Conservation (phyloP, 2,797 vertebrate genomes). For the Arrhamphus sclerolepis region DNA sequence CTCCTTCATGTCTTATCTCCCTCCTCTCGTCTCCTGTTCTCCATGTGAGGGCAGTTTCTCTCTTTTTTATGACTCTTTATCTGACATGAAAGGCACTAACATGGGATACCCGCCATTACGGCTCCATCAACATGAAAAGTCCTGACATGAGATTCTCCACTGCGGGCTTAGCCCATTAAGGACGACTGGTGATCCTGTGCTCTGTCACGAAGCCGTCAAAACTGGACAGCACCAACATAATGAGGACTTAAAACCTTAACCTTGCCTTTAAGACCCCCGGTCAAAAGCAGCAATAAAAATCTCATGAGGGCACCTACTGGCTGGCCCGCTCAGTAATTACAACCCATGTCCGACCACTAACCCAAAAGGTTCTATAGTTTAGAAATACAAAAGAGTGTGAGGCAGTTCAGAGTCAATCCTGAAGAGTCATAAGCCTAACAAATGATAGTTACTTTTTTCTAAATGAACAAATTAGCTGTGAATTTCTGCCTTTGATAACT, state of each 20-base stretch:
- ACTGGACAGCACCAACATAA: constrained; percentile 75
- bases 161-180: constrained; percentile 78
- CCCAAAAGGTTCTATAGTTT: constrained; percentile 67
- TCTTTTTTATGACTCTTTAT: constrained; percentile 84
- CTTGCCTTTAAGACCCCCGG: constrained; percentile 74
- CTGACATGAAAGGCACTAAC: constrained; percentile 84
- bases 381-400: constrained; percentile 69
- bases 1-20: constrained; percentile 77
- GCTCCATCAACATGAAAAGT: constrained; percentile 83
- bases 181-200: constrained; percentile 74
- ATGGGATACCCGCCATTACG: constrained; percentile 81
- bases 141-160: constrained; percentile 76
- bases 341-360: constrained; percentile 69
- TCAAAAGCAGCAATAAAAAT: constrained; percentile 77
- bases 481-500: constrained; percentile 25
- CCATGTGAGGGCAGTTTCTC: constrained; percentile 74
- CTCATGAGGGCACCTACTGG: constrained; percentile 69
- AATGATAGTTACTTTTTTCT: constrained; percentile 18
- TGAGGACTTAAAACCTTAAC: constrained; percentile 83
- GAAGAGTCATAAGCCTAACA: constrained; percentile 53
- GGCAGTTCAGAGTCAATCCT: constrained; percentile 47
- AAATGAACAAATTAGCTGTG: constrained; percentile 32
- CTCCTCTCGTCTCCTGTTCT: constrained; percentile 64
- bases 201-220: constrained; percentile 78
- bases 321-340: constrained; percentile 71